Conservation (phyloP, 2,888 invertebrate genomes). For the Mythimna albipuncta region DNA sequence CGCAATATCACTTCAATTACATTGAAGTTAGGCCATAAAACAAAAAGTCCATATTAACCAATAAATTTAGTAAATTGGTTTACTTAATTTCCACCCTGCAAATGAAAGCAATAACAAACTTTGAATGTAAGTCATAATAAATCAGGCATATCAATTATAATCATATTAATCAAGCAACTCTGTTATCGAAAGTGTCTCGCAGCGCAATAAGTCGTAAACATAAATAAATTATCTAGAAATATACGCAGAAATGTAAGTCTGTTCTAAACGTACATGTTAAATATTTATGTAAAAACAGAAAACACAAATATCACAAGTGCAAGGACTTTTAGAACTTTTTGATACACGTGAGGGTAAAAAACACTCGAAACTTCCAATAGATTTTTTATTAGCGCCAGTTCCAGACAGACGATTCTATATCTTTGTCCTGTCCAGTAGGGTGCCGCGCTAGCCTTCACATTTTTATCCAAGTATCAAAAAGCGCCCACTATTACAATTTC, state of each 20-base stretch:
- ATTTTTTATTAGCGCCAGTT: slow-evolving; percentile 22
- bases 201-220: slow-evolving; percentile 41
- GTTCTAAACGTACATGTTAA: not conserved
- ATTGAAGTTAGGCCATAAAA: not conserved
- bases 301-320: not conserved
- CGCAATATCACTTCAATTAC: not conserved
- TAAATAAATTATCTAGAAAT: slow-evolving; percentile 41
- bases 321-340: not conserved
- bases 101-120: slow-evolving; percentile 39
- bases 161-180: slow-evolving; percentile 53
- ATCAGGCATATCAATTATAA: slow-evolving; percentile 54
- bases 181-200: slow-evolving; percentile 48
- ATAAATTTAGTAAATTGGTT: slow-evolving; percentile 16
- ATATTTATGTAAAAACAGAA: not conserved
- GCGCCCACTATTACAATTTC: slow-evolving; percentile 78
- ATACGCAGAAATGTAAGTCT: slow-evolving; percentile 43
- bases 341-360: not conserved
- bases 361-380: not conserved
- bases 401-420: slow-evolving; percentile 49
- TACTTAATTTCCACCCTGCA: slow-evolving; percentile 22
- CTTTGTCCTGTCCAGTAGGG: slow-evolving; percentile 70
- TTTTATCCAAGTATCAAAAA: slow-evolving; percentile 83
- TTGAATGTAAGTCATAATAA: slow-evolving; percentile 47
- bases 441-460: slow-evolving; percentile 73
- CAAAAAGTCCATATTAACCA: not conserved